Evolutionary conservation across 2,797 vertebrate genomes (phyloP).

Genomic region (Scleropages formosus): DNA sequence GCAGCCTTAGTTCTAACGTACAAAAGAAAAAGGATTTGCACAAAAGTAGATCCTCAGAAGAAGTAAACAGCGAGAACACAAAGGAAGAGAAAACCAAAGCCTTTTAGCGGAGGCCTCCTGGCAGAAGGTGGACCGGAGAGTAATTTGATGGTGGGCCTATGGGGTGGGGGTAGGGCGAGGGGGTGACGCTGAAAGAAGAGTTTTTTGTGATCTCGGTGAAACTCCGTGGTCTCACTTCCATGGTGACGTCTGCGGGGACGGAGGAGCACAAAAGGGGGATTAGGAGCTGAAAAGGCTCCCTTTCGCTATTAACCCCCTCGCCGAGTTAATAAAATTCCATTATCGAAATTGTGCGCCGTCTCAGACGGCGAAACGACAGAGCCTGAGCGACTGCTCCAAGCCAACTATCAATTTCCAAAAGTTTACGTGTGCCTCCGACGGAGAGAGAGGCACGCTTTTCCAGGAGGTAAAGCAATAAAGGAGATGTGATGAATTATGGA

Average conservation of each 20-base stretch:
- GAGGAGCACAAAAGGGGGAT: constrained; percentile 35
- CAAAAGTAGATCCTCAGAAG: not conserved
- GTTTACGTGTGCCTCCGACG: constrained; percentile 24
- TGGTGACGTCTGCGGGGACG: constrained; percentile 28
- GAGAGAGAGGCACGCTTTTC: constrained; percentile 31
- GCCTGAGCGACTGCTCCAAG: constrained; percentile 31
- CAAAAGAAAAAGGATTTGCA: not conserved
- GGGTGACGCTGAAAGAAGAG: constrained; percentile 5
- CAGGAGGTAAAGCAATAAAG: constrained; percentile 35
- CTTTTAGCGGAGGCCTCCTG: not conserved
- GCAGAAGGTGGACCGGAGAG: not conserved
- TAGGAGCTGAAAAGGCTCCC: constrained; percentile 32
- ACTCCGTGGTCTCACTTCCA: constrained; percentile 38
- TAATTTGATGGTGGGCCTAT: not conserved
- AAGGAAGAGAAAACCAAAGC: not conserved
- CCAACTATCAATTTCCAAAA: constrained; percentile 42
- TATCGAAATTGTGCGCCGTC: constrained; percentile 36
- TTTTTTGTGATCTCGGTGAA: constrained; percentile 24
- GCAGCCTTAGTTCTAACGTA: not conserved
- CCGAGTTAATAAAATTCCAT: constrained; percentile 35
- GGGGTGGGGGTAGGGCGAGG: not conserved
- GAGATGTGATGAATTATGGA: constrained; percentile 42
- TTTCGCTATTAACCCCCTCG: constrained; percentile 44
- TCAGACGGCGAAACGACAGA: constrained; percentile 32
- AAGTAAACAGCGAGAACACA: not conserved